Percentiles rank a stretch among this genome's conserved stretches.
These are phyloP conservation scores for Ceyx cyanopectus DNA, from an alignment of 2,113 vertebrate genomes.

Conservation along the genomic window DNA sequence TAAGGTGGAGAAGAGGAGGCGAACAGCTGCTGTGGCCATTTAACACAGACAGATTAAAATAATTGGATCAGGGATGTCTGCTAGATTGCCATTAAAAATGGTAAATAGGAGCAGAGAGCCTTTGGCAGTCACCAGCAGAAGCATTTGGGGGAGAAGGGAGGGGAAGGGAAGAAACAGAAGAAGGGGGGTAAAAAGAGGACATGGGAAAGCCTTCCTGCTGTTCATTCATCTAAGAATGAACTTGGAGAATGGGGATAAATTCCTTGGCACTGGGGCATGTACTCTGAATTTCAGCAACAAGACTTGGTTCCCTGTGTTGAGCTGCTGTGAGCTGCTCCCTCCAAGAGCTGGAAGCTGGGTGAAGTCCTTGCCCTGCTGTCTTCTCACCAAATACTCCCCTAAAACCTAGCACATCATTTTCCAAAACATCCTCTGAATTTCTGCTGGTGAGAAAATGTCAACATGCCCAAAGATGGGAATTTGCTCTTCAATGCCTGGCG, in stretches of 20 bases:
- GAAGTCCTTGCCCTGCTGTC: not conserved
- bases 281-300: not conserved
- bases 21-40: not conserved
- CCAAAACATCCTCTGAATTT: not conserved
- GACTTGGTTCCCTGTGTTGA: fast-evolving
- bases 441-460: fast-evolving
- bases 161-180: constrained; percentile 2
- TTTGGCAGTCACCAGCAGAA: not conserved
- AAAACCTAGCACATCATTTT: not conserved
- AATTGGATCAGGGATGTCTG: not conserved
- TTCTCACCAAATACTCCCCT: not conserved
- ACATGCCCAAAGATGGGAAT: not conserved
- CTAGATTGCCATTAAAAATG: not conserved
- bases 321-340: not conserved
- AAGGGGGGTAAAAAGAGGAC: not conserved
- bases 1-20: not conserved
- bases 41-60: constrained; percentile 3
- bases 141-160: not conserved
- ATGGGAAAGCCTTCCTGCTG: not conserved
- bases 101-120: not conserved
- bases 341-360: not conserved
- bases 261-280: not conserved
- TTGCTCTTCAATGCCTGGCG: not conserved
- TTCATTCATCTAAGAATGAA: constrained; percentile 54
- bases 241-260: not conserved